A percentile compares a stretch with the other conserved stretches of the same genome.
Evolutionary conservation across 2,888 invertebrate genomes (phyloP).

Genomic region (Resseliella maxima): DNA sequence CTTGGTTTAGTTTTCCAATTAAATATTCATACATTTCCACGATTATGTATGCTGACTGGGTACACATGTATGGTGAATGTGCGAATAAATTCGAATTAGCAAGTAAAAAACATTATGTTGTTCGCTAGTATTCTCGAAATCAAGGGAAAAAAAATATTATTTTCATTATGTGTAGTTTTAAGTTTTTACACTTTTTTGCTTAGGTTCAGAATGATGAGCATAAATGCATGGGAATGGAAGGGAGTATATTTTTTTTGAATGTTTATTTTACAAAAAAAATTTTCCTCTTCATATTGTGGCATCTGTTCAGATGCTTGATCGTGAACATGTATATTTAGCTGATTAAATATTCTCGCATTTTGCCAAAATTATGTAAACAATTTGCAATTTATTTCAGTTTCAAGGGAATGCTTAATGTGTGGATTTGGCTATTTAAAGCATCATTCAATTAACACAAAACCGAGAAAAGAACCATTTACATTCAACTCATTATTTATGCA

Average conservation of each 20-base stretch:
- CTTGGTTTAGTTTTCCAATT: background rate
- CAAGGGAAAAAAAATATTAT: too few relatives aligned
- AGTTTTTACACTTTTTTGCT: too few relatives aligned
- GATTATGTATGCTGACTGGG: background rate
- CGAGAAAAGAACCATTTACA: background rate
- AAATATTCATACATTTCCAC: conserved; percentile 31
- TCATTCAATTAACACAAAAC: conserved; percentile 1
- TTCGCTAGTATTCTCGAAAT: too few relatives aligned
- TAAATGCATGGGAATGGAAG: too few relatives aligned
- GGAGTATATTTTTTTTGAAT: background rate
- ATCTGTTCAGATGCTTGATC: background rate
- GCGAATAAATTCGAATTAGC: background rate
- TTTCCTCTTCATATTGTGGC: background rate
- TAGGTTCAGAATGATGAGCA: too few relatives aligned
- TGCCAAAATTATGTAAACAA: background rate
- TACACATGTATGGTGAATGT: background rate
- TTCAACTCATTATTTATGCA: background rate
- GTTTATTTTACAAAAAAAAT: background rate
- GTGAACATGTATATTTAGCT: background rate
- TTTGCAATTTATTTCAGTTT: background rate
- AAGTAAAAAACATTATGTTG: too few relatives aligned
- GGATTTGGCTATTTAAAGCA: background rate
- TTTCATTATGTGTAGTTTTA: too few relatives aligned
- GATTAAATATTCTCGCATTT: background rate
- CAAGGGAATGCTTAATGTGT: conserved; percentile 4